A percentile compares a stretch with the other conserved stretches of the same genome.
Evolutionary conservation across 2,888 invertebrate genomes (phyloP).

Genomic region (Melanotus villosus): DNA sequence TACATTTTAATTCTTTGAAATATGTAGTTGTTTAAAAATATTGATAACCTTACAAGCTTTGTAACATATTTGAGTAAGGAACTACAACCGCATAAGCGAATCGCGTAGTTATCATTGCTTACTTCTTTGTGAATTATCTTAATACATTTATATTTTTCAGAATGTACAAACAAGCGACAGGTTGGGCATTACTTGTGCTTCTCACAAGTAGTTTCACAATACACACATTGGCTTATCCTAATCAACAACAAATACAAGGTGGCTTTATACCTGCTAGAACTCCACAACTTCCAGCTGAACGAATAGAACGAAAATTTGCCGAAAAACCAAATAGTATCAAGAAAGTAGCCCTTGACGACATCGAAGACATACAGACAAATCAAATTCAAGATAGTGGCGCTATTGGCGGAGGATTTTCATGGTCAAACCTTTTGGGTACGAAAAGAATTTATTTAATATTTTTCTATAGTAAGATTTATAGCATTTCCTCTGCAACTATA

Average conservation of each 20-base stretch:
- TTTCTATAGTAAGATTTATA: too few relatives aligned
- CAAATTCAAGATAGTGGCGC: conserved; percentile 79
- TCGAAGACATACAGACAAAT: conserved; percentile 87
- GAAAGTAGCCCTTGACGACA: conserved; percentile 86
- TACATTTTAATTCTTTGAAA: too few relatives aligned
- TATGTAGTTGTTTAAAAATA: too few relatives aligned
- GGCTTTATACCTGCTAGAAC: conserved; percentile 56
- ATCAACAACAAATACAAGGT: conserved; percentile 62
- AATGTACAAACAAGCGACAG: conserved; percentile 78
- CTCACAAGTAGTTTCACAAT: conserved; percentile 78
- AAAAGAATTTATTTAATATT: conserved; percentile 43
- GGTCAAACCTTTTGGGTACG: conserved; percentile 87
- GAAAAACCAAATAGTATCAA: conserved; percentile 92
- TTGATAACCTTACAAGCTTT: too few relatives aligned
- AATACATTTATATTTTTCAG: neutral
- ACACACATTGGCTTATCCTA: conserved; percentile 76
- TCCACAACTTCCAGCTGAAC: conserved; percentile 67
- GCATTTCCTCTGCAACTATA: too few relatives aligned
- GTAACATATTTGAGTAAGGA: too few relatives aligned
- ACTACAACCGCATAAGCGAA: too few relatives aligned
- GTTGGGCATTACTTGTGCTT: conserved; percentile 80
- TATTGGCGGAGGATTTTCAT: conserved; percentile 78
- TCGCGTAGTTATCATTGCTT: too few relatives aligned
- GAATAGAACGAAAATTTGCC: conserved; percentile 84
- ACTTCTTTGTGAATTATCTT: too few relatives aligned